Percentiles rank a stretch among this genome's conserved stretches.
Evolutionary conservation across 2,888 invertebrate genomes (phyloP).

Genomic region (Mesorhabditis belari): DNA sequence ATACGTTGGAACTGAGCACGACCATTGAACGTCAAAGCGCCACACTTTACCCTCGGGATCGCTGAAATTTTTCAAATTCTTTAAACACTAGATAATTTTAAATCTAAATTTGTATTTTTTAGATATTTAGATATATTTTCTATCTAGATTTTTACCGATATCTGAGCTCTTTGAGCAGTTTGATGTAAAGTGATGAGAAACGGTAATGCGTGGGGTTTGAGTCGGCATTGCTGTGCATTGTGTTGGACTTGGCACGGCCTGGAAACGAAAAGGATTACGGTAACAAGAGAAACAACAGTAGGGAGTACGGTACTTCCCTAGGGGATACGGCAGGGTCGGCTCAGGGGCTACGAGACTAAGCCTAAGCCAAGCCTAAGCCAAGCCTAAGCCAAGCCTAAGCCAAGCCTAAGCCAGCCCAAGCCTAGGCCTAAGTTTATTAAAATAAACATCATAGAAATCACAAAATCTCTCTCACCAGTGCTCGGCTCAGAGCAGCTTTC

Average conservation of each 20-base stretch:
- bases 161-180: slow-evolving; percentile 24
- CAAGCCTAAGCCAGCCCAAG: background rate
- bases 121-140: slow-evolving; percentile 39
- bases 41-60: slow-evolving; percentile 39
- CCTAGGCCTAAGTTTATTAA: background rate
- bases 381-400: background rate
- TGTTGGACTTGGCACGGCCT: slow-evolving; percentile 23
- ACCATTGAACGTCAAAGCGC: slow-evolving; percentile 49
- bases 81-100: slow-evolving; percentile 28
- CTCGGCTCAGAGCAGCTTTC: slow-evolving; percentile 61
- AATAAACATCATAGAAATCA: background rate
- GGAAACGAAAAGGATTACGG: background rate
- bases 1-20: slow-evolving; percentile 50
- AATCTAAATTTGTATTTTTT: background rate
- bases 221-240: slow-evolving; percentile 32
- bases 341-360: no score
- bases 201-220: slow-evolving; percentile 52
- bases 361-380: background rate
- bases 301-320: no score
- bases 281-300: background rate
- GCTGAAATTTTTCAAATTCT: slow-evolving; percentile 10
- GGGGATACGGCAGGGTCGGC: no score
- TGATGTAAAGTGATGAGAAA: slow-evolving; percentile 48
- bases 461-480: slow-evolving; percentile 55
- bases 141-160: slow-evolving; percentile 14